Evolutionary conservation across 2,888 invertebrate genomes (phyloP), one percentile per base, ranked within the genome.

Genomic region (Epinotia nisella): DNA sequence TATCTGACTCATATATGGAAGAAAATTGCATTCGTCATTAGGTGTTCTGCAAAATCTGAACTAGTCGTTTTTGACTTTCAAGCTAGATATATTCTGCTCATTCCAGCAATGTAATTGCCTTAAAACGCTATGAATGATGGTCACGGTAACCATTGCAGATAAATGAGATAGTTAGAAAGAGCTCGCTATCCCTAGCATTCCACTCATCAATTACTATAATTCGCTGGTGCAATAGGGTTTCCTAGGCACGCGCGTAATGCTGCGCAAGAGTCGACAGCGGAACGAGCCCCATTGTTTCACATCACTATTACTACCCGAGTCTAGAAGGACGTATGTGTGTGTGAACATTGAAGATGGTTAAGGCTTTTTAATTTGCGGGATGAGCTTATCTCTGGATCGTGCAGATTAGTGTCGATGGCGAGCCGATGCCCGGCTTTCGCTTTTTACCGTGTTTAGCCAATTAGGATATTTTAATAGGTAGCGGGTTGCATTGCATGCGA

Each of bases 341-440:
- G 4, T 49, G 58, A 21, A 59, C 17, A 3, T 35, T 49, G 13
- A 29, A 59, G 45, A 59, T 13, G 29, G 45, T 49, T 65, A 55
- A 17, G 39, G 15, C 65, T 7, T 17, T 51, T 65, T 51, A 49
- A 41, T 56, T 24, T 41, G 66, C 21, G 15, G 7, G 13, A 15
- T 56, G 19, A 39, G 39, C 21, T 55, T 66, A 77, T 76, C 77
- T 67, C 75, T 82, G 84, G 90, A 91, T 89, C 86, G 77, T 76
- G 79, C 82, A 86, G 86, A 90, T 90, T 88, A 87, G 81, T 88
- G 89, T 87, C 85, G 86, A 88, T 86, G 83, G 75, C 74, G 75
- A 78, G 78, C 78, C 74, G 73, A 81, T 78, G 76, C 77, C 77
- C 71, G 76, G 81, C 81, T 86, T 86, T 87, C 83, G 82, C 72